phyloP scores from a whole-genome alignment of 2,888 invertebrate species.

The Diarsia brunnea region DNA sequence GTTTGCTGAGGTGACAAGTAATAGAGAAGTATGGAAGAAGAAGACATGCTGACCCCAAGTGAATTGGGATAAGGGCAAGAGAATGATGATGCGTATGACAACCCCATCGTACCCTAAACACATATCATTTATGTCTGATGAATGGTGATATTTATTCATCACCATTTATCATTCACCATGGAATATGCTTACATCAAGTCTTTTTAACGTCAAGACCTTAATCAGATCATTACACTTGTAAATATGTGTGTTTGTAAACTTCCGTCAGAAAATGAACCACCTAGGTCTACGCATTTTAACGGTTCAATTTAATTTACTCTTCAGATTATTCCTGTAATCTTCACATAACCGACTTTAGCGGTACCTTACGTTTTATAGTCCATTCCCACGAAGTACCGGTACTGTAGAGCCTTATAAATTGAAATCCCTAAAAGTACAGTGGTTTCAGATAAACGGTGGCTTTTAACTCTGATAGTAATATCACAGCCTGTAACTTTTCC shows the following conservation, averaged over 20 bases:
- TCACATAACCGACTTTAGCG: not conserved
- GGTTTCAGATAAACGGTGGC: not conserved
- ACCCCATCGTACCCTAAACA: not conserved
- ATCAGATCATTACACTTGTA: not conserved
- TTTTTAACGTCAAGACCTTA: not conserved
- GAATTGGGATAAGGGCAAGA: too few species aligned
- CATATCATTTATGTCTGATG: not conserved
- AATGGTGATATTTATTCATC: too few species aligned
- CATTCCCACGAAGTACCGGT: slow-evolving; percentile 3
- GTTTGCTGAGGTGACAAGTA: too few species aligned
- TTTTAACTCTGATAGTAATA: not conserved
- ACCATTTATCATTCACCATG: not conserved
- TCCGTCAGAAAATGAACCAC: slow-evolving; percentile 9
- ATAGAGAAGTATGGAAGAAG: too few species aligned
- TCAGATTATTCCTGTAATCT: slow-evolving; percentile 11
- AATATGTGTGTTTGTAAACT: not conserved
- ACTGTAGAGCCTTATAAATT: not conserved
- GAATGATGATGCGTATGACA: too few species aligned
- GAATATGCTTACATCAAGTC: not conserved
- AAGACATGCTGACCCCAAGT: too few species aligned
- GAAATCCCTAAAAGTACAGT: not conserved
- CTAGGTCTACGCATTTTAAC: not conserved
- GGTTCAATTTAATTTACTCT: not conserved
- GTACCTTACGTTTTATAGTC: slow-evolving; percentile 22
- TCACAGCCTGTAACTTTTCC: not conserved